Evolutionary conservation across 2,797 vertebrate genomes (phyloP).

Genomic region (Falco cherrug): DNA sequence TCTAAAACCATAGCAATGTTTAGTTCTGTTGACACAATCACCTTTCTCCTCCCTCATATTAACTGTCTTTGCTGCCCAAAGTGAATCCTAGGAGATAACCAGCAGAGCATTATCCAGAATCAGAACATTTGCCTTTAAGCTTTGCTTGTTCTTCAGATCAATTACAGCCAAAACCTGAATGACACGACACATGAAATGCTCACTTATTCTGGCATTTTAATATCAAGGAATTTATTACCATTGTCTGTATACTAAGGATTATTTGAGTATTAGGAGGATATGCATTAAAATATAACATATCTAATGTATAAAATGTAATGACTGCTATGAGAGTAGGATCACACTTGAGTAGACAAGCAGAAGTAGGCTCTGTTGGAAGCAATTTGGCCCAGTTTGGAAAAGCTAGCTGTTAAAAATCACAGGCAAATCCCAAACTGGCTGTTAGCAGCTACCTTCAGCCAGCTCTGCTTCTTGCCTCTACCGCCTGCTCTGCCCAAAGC

Average conservation of each 20-base stretch:
- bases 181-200: neutral
- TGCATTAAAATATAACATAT: conserved; percentile 40
- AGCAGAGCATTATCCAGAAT: neutral
- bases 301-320: conserved; percentile 21
- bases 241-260: conserved; percentile 14
- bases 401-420: conserved; percentile 5
- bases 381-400: conserved; percentile 48
- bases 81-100: neutral
- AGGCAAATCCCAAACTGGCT: conserved; percentile 24
- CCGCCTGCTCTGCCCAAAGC: neutral
- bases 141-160: neutral
- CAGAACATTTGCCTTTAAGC: neutral
- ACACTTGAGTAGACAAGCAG: conserved; percentile 9
- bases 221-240: neutral
- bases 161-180: neutral
- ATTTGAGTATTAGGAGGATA: conserved; percentile 45
- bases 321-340: conserved; percentile 38
- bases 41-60: neutral
- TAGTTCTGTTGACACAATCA: neutral
- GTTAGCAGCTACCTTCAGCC: neutral
- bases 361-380: conserved; percentile 40
- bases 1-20: neutral
- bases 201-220: neutral
- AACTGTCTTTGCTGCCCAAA: neutral
- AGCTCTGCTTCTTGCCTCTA: neutral